Evolutionary conservation across 2,113 vertebrate species (phyloP).

Genomic region (Mus pahari): DNA sequence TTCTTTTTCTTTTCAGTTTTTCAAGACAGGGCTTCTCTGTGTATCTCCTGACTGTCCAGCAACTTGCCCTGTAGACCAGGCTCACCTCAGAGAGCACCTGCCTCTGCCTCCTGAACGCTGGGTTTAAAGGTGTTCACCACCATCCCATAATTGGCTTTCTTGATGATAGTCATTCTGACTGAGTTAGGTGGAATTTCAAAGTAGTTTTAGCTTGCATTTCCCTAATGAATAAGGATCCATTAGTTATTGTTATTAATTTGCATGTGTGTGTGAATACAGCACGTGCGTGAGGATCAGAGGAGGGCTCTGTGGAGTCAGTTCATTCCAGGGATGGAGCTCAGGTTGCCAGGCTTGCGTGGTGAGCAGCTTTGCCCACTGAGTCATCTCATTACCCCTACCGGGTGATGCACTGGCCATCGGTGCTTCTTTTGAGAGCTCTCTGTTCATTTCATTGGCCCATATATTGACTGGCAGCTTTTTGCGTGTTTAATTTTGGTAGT

Average conservation of each 20-base stretch:
- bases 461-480: background rate
- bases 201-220: background rate
- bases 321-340: background rate
- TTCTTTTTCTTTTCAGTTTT: background rate
- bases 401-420: background rate
- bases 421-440: background rate
- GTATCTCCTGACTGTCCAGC: background rate
- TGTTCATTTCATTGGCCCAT: background rate
- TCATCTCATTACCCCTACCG: background rate
- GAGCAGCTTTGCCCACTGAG: background rate
- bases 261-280: background rate
- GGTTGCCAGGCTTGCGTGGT: background rate
- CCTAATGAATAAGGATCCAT: background rate
- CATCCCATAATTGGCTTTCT: background rate
- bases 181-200: background rate
- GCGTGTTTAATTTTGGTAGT: background rate
- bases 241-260: background rate
- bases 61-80: background rate
- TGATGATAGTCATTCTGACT: background rate
- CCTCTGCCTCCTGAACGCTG: background rate
- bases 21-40: background rate
- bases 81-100: background rate
- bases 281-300: background rate
- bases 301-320: background rate
- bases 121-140: no score